phyloP scores from a whole-genome alignment of 2,888 invertebrate genomes.

The Heteropelma amictum region DNA sequence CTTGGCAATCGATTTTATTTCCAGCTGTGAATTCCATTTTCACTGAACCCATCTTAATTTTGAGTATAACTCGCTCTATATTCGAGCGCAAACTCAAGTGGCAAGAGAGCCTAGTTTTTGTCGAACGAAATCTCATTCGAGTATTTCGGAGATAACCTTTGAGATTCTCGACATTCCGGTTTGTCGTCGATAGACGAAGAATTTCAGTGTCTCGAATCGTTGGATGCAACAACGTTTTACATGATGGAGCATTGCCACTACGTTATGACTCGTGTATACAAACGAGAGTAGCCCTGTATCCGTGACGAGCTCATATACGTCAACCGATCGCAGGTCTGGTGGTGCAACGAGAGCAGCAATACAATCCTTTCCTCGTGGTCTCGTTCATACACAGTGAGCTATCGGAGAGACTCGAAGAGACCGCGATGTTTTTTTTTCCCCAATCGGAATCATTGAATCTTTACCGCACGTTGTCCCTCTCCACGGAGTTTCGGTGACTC shows the following conservation, averaged over 20 bases:
- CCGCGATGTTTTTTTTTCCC: conserved; percentile 10
- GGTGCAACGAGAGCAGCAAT: conserved; percentile 8
- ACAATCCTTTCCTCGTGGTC: conserved; percentile 27
- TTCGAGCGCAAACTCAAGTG: too few relatives aligned
- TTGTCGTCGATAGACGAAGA: not conserved
- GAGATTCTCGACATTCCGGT: not conserved
- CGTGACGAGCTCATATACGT: conserved; percentile 15
- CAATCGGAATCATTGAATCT: conserved; percentile 42
- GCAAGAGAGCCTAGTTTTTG: too few relatives aligned
- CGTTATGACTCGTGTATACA: conserved; percentile 21
- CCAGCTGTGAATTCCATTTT: too few relatives aligned
- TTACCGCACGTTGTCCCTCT: conserved; percentile 27
- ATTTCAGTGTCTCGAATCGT: not conserved
- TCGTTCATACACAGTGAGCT: conserved; percentile 10
- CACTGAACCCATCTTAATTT: too few relatives aligned
- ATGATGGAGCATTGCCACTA: not conserved
- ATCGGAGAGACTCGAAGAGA: conserved; percentile 12
- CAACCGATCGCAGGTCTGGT: not conserved
- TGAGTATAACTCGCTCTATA: too few relatives aligned
- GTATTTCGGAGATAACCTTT: not conserved
- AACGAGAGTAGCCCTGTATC: conserved; percentile 12
- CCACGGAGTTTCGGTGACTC: conserved; percentile 32
- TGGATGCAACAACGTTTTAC: not conserved
- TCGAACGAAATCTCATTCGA: too few relatives aligned
- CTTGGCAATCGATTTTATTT: not conserved